Percentiles rank a stretch among this genome's conserved stretches.
These are phyloP conservation scores for Corythornis madagascariensis DNA, from an alignment of 2,113 vertebrate genomes.

Conservation along the genomic window DNA sequence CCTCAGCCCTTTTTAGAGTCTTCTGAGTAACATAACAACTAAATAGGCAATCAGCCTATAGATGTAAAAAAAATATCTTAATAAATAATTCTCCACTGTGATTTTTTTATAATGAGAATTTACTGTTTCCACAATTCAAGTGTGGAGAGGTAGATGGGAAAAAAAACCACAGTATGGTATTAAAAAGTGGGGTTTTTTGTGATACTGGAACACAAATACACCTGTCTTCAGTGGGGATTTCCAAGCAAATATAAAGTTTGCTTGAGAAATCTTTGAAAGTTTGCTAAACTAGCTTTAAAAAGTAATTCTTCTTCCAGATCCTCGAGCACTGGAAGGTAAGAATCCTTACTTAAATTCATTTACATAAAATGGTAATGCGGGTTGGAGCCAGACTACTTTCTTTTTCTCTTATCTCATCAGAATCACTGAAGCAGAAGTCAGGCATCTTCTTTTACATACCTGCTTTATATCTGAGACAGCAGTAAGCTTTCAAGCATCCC, in stretches of 20 bases:
- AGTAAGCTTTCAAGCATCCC: conserved; percentile 59
- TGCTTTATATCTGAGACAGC: conserved; percentile 42
- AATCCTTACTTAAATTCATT: conserved; percentile 14
- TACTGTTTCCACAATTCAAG: not conserved
- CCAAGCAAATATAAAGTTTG: not conserved
- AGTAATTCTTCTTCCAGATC: not conserved
- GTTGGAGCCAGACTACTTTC: conserved; percentile 46
- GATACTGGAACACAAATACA: not conserved
- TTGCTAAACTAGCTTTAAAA: not conserved
- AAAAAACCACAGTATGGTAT: not conserved
- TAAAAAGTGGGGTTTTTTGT: not conserved
- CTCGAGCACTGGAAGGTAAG: not conserved
- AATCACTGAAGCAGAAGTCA: conserved; percentile 55
- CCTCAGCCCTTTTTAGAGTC: not conserved
- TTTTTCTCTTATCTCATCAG: conserved; percentile 62
- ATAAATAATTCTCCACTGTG: not conserved
- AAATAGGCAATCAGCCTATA: not conserved
- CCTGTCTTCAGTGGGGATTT: not conserved
- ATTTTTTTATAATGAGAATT: not conserved
- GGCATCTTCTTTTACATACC: conserved; percentile 18
- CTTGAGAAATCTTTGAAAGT: not conserved
- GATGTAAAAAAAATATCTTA: not conserved
- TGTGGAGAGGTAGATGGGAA: not conserved
- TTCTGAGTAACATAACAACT: not conserved
- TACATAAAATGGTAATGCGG: conserved; percentile 63